These are phyloP conservation scores for Caerostris extrusa DNA, from an alignment of 1,140 invertebrate species.

Conservation along the genomic window DNA sequence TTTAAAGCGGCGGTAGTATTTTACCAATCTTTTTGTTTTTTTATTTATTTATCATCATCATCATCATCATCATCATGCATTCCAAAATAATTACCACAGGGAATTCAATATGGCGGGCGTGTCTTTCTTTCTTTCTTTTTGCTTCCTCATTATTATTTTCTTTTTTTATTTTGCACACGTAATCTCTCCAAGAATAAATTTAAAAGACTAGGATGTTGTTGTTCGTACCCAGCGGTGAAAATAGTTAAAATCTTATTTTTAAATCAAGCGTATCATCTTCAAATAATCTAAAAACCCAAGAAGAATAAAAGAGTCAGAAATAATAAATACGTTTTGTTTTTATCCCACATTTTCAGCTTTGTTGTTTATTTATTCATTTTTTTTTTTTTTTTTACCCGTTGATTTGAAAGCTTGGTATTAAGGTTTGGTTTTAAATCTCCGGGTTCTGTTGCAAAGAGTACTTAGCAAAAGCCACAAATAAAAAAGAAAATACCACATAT, in stretches of 20 bases:
- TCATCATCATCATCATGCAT: background rate
- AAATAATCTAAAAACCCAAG: conserved; percentile 48
- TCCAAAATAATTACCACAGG: conserved; percentile 67
- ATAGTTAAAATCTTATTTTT: conserved; percentile 73
- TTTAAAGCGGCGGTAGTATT: background rate
- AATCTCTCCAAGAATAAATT: background rate
- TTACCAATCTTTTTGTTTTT: background rate
- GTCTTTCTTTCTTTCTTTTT: background rate
- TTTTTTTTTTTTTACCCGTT: background rate
- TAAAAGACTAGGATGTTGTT: background rate
- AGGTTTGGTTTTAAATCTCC: conserved; percentile 21
- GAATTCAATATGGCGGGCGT: conserved; percentile 31
- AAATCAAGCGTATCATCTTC: conserved; percentile 55
- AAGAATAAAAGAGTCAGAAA: conserved; percentile 23
- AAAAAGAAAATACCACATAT: conserved; percentile 19
- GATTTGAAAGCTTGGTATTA: background rate
- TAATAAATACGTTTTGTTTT: conserved; percentile 45
- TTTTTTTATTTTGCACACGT: background rate
- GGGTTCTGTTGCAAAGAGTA: background rate
- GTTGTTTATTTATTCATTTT: background rate
- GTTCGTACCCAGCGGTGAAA: conserved; percentile 46
- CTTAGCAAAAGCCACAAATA: conserved; percentile 13
- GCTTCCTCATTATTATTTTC: background rate
- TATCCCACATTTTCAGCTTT: conserved; percentile 31
- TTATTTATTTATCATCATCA: conserved; percentile 33